Evolutionary conservation across 2,113 vertebrate species (phyloP), one percentile per base, ranked within the genome.

Genomic region (Corythoichthys intestinalis): DNA sequence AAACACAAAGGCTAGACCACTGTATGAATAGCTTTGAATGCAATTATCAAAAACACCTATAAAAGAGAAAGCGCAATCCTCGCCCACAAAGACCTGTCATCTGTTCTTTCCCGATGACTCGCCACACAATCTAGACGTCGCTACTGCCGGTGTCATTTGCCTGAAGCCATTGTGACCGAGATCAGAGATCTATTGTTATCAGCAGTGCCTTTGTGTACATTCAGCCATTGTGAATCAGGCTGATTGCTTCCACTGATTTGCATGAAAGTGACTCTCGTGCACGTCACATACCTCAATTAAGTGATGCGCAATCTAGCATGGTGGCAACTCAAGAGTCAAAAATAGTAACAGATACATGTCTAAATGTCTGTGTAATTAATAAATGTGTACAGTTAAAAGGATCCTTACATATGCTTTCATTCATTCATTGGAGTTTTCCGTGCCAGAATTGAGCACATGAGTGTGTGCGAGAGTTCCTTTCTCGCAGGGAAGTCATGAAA

Each of bases 161-260:
- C 47, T 61, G 11, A 50, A 34, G 54, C 62, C 49, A 52, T 67
- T 70, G 74, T 54, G 74, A 63, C 49, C 60, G 73, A 47, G 41
- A 54, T 57, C 67, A 57, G 67, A 65, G 63, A 69, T 74, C 10
- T 28, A 39, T 56, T 53, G 67, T 69, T 48, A 38, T 63, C 15
- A 44, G 49, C 14, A 14, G 52, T 20, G 39, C n/a, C 49, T 66
- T 37, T 11, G 53, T 47, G 28, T 6, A 5, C 34, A 46, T 68
- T 57, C 37, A 67, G 49, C 56, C 17, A 46, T 58, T 71, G 49
- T 65, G 47, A 60, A 56, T 10, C 20, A 12, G 20, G 20, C 8
- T 28, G 20, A 54, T 34, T 34, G 20, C 53, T 34, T 34, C n/a
- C 1, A 28, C 20, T 12, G 20, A 54, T 54, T 34, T n/a, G 53